Conservation (phyloP, 2,797 vertebrate species). For the Peromyscus aztecus region DNA sequence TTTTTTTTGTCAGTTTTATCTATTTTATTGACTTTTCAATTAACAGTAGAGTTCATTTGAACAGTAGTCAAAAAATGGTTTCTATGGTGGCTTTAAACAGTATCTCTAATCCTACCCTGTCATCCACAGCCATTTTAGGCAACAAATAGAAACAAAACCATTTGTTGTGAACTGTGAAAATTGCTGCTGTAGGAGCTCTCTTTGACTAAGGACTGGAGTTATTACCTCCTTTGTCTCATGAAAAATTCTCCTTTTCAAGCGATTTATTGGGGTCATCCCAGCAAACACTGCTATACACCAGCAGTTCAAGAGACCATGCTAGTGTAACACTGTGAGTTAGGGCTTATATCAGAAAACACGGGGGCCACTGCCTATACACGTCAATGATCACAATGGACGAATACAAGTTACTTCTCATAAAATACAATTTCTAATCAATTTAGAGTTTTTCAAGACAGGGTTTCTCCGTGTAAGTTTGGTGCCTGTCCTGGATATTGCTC, state of each 20-base stretch:
- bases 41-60: conserved; percentile 32
- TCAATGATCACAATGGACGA: conserved; percentile 63
- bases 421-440: conserved; percentile 71
- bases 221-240: conserved; percentile 44
- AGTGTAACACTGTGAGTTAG: conserved; percentile 58
- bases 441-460: not conserved
- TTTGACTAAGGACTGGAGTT: conserved; percentile 47
- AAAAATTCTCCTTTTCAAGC: conserved; percentile 59
- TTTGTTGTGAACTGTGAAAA: conserved; percentile 53
- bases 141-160: conserved; percentile 63
- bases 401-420: conserved; percentile 67
- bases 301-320: conserved; percentile 54
- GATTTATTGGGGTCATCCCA: conserved; percentile 32
- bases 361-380: conserved; percentile 49
- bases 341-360: conserved; percentile 68
- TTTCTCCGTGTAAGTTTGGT: no score
- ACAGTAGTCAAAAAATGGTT: conserved; percentile 65
- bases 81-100: conserved; percentile 60
- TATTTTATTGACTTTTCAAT: conserved; percentile 67
- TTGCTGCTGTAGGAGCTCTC: conserved; percentile 47
- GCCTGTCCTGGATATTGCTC: no score
- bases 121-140: conserved; percentile 45
- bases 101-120: conserved; percentile 56
- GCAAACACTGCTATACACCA: conserved; percentile 53
- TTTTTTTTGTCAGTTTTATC: conserved; percentile 51